Conservation (phyloP, 2,888 invertebrate species). For the Molorchus minor region DNA sequence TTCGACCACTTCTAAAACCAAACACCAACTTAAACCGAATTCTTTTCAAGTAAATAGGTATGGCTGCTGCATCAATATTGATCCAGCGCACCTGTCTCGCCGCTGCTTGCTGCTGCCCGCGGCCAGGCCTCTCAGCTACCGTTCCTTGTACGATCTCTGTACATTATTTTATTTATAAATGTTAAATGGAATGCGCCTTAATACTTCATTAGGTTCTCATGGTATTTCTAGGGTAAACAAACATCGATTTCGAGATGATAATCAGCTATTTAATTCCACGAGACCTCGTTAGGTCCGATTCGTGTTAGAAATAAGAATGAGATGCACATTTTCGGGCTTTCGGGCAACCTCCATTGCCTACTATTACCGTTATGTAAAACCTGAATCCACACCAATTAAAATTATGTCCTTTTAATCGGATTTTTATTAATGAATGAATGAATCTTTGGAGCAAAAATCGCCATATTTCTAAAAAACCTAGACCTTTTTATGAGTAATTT, state of each 20-base stretch:
- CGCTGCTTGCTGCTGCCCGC: conserved; percentile 37
- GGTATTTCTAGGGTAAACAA: conserved; percentile 32
- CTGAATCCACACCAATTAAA: too few species aligned
- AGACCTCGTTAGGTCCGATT: conserved; percentile 9
- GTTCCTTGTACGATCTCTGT: conserved; percentile 33
- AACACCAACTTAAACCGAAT: conserved; percentile 26
- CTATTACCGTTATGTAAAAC: too few species aligned
- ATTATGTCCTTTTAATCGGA: too few species aligned
- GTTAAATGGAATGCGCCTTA: conserved; percentile 20
- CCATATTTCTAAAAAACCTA: too few species aligned
- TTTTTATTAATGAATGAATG: too few species aligned
- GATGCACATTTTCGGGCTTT: not conserved
- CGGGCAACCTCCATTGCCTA: not conserved
- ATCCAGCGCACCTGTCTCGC: conserved; percentile 50
- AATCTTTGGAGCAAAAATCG: too few species aligned
- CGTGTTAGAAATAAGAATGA: not conserved
- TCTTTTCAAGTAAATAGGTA: conserved; percentile 30
- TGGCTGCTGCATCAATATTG: conserved; percentile 54
- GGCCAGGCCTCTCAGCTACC: conserved; percentile 47
- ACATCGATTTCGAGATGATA: conserved; percentile 14
- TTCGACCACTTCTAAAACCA: not conserved
- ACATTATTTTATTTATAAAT: conserved; percentile 28
- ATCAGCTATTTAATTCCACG: conserved; percentile 11
- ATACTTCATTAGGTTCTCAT: conserved; percentile 26
- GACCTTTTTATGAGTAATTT: too few species aligned